These are phyloP conservation scores for Balaeniceps rex DNA, from an alignment of 2,113 vertebrate genomes.

Conservation along the genomic window DNA sequence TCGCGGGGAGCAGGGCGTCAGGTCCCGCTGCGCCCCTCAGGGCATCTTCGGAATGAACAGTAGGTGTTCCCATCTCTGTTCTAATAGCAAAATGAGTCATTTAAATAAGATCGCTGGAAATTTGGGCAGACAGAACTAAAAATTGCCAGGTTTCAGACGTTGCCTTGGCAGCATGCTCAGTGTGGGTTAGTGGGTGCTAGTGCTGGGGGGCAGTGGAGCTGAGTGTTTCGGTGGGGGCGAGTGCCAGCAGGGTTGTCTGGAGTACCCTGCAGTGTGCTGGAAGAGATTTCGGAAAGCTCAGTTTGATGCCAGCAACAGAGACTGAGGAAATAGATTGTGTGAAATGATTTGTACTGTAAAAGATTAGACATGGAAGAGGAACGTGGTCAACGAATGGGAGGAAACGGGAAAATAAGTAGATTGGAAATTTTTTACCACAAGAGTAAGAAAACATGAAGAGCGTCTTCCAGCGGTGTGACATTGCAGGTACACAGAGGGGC, in stretches of 20 bases:
- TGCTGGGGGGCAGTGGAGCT: neutral
- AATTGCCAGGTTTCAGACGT: accelerated
- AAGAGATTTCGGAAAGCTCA: accelerated
- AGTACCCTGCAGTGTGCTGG: accelerated
- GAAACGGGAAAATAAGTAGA: neutral
- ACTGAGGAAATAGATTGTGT: too few relatives aligned
- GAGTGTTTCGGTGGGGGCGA: too few relatives aligned
- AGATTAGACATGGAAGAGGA: accelerated
- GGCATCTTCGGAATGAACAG: neutral
- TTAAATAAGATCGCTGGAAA: neutral
- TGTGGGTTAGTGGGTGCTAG: accelerated
- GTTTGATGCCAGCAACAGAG: too few relatives aligned
- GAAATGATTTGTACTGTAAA: neutral
- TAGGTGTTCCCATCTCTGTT: accelerated
- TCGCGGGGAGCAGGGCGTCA: too few relatives aligned
- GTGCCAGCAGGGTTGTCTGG: too few relatives aligned
- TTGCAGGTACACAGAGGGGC: neutral
- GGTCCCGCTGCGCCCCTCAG: neutral
- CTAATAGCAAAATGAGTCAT: neutral
- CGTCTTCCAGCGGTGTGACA: accelerated
- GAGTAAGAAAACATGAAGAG: too few relatives aligned
- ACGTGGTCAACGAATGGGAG: neutral
- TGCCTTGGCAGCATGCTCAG: accelerated
- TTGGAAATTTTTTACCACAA: neutral
- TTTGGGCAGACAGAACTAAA: neutral